A percentile compares a stretch with the other conserved stretches of the same genome.
Evolutionary conservation across 2,888 invertebrate species (phyloP).

Genomic region (Pilophorus perplexus): DNA sequence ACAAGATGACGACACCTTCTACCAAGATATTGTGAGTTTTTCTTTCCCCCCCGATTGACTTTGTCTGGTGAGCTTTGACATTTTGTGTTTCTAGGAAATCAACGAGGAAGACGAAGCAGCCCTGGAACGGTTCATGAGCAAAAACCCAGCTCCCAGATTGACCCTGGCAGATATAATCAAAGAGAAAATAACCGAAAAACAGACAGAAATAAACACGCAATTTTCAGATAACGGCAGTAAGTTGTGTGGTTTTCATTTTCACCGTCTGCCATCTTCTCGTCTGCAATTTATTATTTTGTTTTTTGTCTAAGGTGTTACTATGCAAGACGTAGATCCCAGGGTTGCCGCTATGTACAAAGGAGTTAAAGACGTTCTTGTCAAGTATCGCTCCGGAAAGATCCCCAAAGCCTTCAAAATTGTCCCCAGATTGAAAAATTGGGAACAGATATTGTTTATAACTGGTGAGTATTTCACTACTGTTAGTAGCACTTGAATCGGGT

Average conservation of each 20-base stretch:
- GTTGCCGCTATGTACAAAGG: constrained; percentile 80
- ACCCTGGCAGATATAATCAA: constrained; percentile 88
- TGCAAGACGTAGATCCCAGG: constrained; percentile 80
- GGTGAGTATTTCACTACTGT: constrained; percentile 53
- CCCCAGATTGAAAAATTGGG: constrained; percentile 90
- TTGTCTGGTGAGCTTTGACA: neutral
- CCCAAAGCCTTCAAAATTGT: constrained; percentile 98
- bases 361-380: constrained; percentile 77
- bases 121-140: constrained; percentile 75
- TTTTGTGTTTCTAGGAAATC: constrained; percentile 59
- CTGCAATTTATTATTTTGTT: no score
- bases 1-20: constrained; percentile 46
- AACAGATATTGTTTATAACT: constrained; percentile 80
- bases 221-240: constrained; percentile 70
- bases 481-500: no score
- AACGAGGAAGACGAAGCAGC: constrained; percentile 87
- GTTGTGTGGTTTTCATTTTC: no score
- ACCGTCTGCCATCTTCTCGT: no score
- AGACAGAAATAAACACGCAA: constrained; percentile 82
- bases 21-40: constrained; percentile 48
- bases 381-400: constrained; percentile 92
- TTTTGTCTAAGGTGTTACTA: constrained; percentile 62
- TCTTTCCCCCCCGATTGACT: neutral
- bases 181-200: constrained; percentile 90
- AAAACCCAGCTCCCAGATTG: constrained; percentile 61